Evolutionary conservation across 2,888 invertebrate genomes (phyloP).

Genomic region (Scaeva pyrastri): DNA sequence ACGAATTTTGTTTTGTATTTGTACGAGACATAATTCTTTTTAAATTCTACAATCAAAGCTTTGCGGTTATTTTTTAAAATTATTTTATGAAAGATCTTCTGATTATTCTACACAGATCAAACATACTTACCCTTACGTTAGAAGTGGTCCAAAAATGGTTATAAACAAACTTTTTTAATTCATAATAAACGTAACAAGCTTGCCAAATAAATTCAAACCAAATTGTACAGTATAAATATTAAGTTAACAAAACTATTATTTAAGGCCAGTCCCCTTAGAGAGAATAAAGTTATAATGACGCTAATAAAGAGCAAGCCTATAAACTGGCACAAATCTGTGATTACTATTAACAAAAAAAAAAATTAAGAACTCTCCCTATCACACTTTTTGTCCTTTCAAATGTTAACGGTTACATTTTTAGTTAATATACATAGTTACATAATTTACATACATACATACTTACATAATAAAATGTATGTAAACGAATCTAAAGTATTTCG

Average conservation of each 20-base stretch:
- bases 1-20: not conserved
- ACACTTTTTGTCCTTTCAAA: conserved; percentile 21
- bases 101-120: too few relatives aligned
- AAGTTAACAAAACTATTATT: conserved; percentile 31
- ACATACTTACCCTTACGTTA: conserved; percentile 9
- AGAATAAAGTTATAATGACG: conserved; percentile 26
- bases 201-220: conserved; percentile 65
- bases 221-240: conserved; percentile 56
- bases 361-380: conserved; percentile 26
- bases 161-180: conserved; percentile 2
- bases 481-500: conserved; percentile 39
- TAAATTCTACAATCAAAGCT: not conserved
- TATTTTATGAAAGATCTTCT: not conserved
- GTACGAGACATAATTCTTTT: not conserved
- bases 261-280: conserved; percentile 34
- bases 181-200: conserved; percentile 43
- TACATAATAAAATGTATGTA: too few relatives aligned
- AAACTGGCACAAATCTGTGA: conserved; percentile 68
- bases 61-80: not conserved
- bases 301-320: conserved; percentile 39
- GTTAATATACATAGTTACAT: not conserved
- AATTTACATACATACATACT: not conserved
- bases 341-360: conserved; percentile 54
- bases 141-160: conserved; percentile 56
- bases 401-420: conserved; percentile 43